phyloP scores from a whole-genome alignment of 2,113 vertebrate species.

The Lepisosteus osseus region DNA sequence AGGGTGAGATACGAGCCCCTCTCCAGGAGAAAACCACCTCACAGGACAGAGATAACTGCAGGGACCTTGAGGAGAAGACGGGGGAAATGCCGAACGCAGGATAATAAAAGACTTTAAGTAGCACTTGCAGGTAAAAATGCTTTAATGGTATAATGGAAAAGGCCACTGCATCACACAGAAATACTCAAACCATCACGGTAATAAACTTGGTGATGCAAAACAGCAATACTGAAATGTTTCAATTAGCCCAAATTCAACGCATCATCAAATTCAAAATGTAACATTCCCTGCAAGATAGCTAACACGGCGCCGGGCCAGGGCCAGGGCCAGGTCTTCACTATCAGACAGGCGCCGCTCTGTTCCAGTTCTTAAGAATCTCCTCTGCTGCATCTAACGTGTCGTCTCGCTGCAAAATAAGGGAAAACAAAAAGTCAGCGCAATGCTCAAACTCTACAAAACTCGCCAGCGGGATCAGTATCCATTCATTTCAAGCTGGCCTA shows the following conservation, averaged over 20 bases:
- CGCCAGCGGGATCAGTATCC: not conserved
- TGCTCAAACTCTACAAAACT: not conserved
- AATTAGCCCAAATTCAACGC: not conserved
- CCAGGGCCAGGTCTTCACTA: not conserved
- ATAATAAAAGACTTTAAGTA: not conserved
- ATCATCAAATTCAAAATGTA: not conserved
- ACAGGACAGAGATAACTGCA: constrained; percentile 26
- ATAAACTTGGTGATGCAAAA: not conserved
- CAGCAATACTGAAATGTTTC: not conserved
- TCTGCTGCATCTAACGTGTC: constrained; percentile 85
- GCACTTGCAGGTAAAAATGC: not conserved
- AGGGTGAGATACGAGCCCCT: not conserved
- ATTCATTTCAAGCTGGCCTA: not conserved
- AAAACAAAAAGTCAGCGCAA: constrained; percentile 7
- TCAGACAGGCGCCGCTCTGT: constrained; percentile 28
- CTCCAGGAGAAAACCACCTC: constrained; percentile 20
- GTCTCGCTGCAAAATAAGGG: constrained; percentile 74
- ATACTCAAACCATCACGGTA: not conserved
- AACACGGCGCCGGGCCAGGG: too few species aligned
- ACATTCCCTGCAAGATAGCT: too few species aligned
- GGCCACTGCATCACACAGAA: constrained; percentile 9
- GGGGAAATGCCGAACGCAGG: constrained; percentile 18
- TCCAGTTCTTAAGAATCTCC: constrained; percentile 85
- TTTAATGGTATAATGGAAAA: constrained; percentile 14
- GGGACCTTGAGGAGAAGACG: constrained; percentile 30